These are phyloP conservation scores for Vidua macroura DNA, from an alignment of 2,113 vertebrate genomes.

Conservation along the genomic window DNA sequence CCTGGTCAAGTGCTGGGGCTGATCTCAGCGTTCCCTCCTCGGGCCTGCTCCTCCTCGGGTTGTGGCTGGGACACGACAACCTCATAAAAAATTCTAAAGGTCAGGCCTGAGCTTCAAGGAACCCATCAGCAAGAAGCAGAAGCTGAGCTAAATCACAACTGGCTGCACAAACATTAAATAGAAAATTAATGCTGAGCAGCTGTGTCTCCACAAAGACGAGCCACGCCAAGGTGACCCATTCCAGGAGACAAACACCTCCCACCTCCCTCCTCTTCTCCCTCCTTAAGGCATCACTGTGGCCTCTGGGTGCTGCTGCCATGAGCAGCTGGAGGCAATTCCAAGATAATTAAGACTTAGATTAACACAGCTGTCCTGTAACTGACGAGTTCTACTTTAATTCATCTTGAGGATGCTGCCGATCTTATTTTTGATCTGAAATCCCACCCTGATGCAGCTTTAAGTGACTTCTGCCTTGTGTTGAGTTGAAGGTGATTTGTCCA, in stretches of 20 bases:
- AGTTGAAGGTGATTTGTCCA: not conserved
- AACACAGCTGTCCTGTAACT: not conserved
- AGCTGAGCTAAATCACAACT: not conserved
- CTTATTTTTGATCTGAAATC: not conserved
- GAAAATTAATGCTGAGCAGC: not conserved
- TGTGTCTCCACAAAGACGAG: not conserved
- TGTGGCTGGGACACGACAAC: not conserved
- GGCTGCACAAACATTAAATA: not conserved
- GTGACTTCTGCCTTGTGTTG: not conserved
- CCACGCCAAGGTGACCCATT: not conserved
- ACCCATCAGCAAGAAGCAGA: not conserved
- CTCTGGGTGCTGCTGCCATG: not conserved
- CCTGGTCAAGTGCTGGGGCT: not conserved
- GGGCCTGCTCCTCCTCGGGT: not conserved
- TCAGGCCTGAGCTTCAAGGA: not conserved
- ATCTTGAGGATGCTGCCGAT: not conserved
- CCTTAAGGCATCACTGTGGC: accelerated
- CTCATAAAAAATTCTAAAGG: conserved; percentile 39
- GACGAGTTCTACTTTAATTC: not conserved
- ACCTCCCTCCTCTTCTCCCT: not conserved
- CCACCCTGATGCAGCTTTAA: not conserved
- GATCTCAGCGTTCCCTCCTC: not conserved
- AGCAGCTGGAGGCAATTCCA: not conserved
- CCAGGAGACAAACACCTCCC: not conserved
- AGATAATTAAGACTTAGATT: not conserved